Evolutionary conservation across 2,888 invertebrate genomes (phyloP), one percentile per base, ranked within the genome.

Genomic region (Drosophila macrospina): DNA sequence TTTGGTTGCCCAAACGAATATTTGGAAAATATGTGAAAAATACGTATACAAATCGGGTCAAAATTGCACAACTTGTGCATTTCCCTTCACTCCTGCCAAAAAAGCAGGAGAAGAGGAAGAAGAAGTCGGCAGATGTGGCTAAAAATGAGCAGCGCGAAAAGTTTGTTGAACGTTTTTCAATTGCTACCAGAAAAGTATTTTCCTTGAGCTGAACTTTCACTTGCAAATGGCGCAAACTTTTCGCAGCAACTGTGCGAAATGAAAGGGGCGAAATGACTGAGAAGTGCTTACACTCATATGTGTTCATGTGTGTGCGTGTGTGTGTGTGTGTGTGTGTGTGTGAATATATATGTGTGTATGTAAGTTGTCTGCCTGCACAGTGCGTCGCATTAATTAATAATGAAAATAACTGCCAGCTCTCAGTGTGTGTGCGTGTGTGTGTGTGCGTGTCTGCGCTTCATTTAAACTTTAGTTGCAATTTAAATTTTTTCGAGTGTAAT

Each of bases 301-400:
- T 16, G 7, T 5, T 7, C 28, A 16, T 16, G 30, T 36, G 36
- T 37, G 37, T 20, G 34, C 11, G 6, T 28, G 20, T 13, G 10
- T n/a, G 16, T 4, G 5, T 45, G 26, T 37, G 37, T 20, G 34
- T n/a, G 6, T 28, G 20, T 13, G 10, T n/a, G 16, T 4, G 5
- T 45, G 26, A 20, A 20, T 41, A 16, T 47, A 26, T 60, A 24
- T 51, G 39, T 36, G 54, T 32, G 57, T 36, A 13, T 48, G n/a
- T 16, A 57, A 41, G 32, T 52, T 45, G 50, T 54, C 47, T 62
- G 63, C 48, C 51, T 71, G 61, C 63, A 48, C 64, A 67, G 51
- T 62, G 88, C 76, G 80, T 79, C 63, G 69, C 82, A 85, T 87
- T 83, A 82, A 87, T 82, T 87, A 87, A 83, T 83, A 83, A 87